Evolutionary conservation across 2,888 invertebrate species (phyloP), one percentile per base, ranked within the genome.

Genomic region (Aromia moschata): DNA sequence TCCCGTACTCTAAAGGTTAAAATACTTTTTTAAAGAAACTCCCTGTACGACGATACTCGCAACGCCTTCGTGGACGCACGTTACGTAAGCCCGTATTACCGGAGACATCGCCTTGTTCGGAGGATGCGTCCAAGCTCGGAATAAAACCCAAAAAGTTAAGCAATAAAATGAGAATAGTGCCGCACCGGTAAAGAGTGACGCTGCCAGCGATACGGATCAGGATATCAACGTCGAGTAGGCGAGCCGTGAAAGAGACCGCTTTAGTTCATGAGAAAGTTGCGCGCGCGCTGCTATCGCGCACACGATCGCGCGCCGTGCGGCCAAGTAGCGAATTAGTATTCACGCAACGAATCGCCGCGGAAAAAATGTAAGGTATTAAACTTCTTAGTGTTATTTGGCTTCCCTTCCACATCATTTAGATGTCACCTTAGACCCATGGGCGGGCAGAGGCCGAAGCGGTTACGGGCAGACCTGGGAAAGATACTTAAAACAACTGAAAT

Each of bases 241-340:
- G 72, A 73, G 75, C 72, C 74, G 75, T 75, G 74, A 76, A 75
- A 74, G 70, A 71, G 70, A 70, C 69, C 70, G 73, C 73, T 71
- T 72, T 72, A 67, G 70, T 72, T 71, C 74, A 74, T 74, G 76
- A 74, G 74, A 76, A 75, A 69, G 69, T 69, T 73, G 72, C 71
- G 74, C 71, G 69, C 68, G 70, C 67, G 69, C 69, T 70, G 63
- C 68, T 76, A 77, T 77, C 77, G 67, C 60, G 63, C 70, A 72
- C 72, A 73, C 72, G 70, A 76, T 77, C 76, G 67, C 70, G 67
- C 69, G 66, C 70, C 69, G 68, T 71, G 70, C 71, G 73, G 70
- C 69, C 70, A 75, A 74, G 71, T 71, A 69, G 71, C 73, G 72
- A 74, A 76, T 77, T 77, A 77, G 73, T 73, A 77, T 77, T 77